Conservation (phyloP, 2,888 invertebrate genomes). For the Bugulina stolonifera region DNA sequence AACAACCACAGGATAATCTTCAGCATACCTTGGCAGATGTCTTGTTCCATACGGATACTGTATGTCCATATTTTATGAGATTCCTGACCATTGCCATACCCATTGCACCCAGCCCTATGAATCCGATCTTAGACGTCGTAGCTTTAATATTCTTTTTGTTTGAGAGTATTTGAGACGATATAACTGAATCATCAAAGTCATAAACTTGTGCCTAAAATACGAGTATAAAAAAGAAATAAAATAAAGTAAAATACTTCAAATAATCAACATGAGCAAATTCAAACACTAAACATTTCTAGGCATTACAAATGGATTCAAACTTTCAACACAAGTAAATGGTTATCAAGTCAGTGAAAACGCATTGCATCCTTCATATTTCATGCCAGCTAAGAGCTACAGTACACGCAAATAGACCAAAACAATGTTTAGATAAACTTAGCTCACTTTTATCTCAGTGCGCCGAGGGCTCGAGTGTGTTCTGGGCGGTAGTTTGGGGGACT, state of each 20-base stretch:
- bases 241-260: not conserved
- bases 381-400: no score
- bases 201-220: conserved; percentile 9
- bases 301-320: no score
- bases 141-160: conserved; percentile 71
- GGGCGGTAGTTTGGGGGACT: not conserved
- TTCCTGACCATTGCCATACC: conserved; percentile 92
- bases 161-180: not conserved
- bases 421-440: no score
- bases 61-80: conserved; percentile 84
- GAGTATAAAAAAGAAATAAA: not conserved
- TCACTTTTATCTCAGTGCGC: not conserved
- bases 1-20: no score
- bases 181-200: not conserved
- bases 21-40: conserved; percentile 79
- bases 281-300: no score
- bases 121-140: conserved; percentile 81
- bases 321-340: no score
- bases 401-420: no score
- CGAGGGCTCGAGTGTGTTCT: not conserved
- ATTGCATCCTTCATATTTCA: no score
- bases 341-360: no score
- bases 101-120: conserved; percentile 91
- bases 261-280: not conserved
- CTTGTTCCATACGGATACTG: conserved; percentile 88